phyloP scores from a whole-genome alignment of 2,888 invertebrate genomes.

The Ichneumon xanthorius region DNA sequence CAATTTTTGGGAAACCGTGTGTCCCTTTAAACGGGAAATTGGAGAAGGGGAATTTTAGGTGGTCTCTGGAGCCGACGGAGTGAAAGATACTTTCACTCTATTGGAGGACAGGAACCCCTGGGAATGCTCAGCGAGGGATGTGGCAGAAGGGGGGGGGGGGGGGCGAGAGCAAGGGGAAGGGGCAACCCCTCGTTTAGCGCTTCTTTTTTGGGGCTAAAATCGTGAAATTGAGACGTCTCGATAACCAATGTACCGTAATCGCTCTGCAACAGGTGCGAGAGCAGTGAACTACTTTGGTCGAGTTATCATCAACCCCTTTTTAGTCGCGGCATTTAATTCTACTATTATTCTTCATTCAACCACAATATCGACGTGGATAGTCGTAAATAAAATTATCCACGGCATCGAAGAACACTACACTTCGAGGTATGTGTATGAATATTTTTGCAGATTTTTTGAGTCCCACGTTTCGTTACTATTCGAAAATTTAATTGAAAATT shows the following conservation, averaged over 20 bases:
- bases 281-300: constrained; percentile 68
- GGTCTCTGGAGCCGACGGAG: constrained; percentile 14
- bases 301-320: neutral
- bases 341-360: neutral
- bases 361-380: neutral
- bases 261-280: constrained; percentile 82
- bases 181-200: constrained; percentile 70
- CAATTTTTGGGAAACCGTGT: constrained; percentile 74
- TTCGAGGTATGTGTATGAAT: no score
- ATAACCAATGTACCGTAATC: constrained; percentile 82
- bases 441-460: no score
- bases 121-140: constrained; percentile 61
- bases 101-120: constrained; percentile 69
- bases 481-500: no score
- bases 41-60: constrained; percentile 52
- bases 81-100: constrained; percentile 49
- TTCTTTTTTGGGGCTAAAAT: constrained; percentile 68
- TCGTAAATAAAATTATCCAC: neutral
- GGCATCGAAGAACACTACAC: no score
- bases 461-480: neutral
- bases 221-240: constrained; percentile 84
- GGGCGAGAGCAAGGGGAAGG: constrained; percentile 50
- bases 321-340: neutral
- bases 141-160: constrained; percentile 53
- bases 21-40: constrained; percentile 48